Evolutionary conservation across 2,888 invertebrate genomes (phyloP), one percentile per base, ranked within the genome.

Genomic region (Tenodera sinensis): DNA sequence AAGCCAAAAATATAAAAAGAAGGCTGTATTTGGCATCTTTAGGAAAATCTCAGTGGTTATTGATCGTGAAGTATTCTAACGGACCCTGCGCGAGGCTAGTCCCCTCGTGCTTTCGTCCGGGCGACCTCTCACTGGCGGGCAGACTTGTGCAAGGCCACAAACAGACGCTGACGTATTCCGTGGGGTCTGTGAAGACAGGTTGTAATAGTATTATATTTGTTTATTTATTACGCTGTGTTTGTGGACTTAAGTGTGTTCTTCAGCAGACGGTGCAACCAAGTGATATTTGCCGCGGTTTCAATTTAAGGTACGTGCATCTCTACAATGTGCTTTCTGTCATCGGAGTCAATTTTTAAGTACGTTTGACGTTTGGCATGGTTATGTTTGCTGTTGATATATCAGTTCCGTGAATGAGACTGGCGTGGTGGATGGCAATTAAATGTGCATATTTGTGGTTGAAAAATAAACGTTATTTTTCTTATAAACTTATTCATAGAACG

Each of bases 71-170:
- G 71, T 85, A 85, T 81, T 85, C 28, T 82, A 20, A 82, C 54
- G 34, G 85, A 27, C 88, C 85, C 88, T 88, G 54, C 85, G 88
- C 88, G 88, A 88, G 88, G 88, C 88, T 88, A 88, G 28, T n/a
- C 85, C 42, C 88, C 88, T 28, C 83, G 88, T 88, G 85, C 82
- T 82, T 42, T 85, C 85, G 85, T 88, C 88, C 85, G 85, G 82
- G 85, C 85, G 88, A 88, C 81, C 30, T 85, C 88, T 82, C 82
- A 27, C 85, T 85, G 83, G 85, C 85, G 82, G 81, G 88, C 83
- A 82, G 42, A 81, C 85, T 88, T 88, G 88, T 88, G 85, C 81
- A 88, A 88, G 83, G 84, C 84, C 88, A 47, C 85, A 42, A 28
- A 85, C 88, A 85, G 82, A 85, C 42, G 85, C 88, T 85, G 85